Base-by-base conservation (phyloP, 2,797 vertebrate species). In the Esox lucius region DNA sequence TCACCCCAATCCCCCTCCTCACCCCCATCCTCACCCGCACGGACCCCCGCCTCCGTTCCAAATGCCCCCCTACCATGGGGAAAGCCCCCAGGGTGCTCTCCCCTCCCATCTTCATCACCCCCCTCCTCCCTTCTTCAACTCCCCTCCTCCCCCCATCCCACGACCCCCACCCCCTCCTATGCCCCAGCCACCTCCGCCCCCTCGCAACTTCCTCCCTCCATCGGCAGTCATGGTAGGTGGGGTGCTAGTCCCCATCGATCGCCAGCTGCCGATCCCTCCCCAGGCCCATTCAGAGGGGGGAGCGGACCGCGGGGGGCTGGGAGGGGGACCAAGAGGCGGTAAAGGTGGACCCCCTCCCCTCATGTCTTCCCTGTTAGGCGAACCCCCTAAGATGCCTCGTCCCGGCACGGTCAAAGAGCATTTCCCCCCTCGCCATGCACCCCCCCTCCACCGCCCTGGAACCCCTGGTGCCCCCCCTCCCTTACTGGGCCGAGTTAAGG, bases 351-450 rank as follows among this genome's bases (percentile, higher is more conserved):
- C 87, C 39, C 87, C 80, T 3, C 87, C 90, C 48, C 89, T 90
- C 70, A 90, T 91, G 86, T 72, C 87, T 51, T 87, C 94, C 0
- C 76, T 94, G 75, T 83, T 93, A 11, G 95, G 94, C 19, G 95
- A 96, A 0, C 92, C 90, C 64, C 90, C 91, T 2, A 94, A 87
- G 80, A 73, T 91, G 5, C 90, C 94, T 56, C 95, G 94, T 70
- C 91, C 92, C 24, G 95, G 96, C 87, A 93, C 95, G 4, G 87
- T 97, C 72, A 96, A 96, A 84, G 96, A 98, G 87, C 91, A 91
- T 75, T 96, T 96, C 69, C 39, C 82, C 9, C 84, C 93, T 71
- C 94, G 91, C n/a, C 77, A 95, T 2, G 86, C 90, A 1, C 81
- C 91, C 53, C 91, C 92, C 28, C 92, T 95, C 75, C 96, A 96